phyloP scores from a whole-genome alignment of 1,140 invertebrate genomes.

The Pantala flavescens region DNA sequence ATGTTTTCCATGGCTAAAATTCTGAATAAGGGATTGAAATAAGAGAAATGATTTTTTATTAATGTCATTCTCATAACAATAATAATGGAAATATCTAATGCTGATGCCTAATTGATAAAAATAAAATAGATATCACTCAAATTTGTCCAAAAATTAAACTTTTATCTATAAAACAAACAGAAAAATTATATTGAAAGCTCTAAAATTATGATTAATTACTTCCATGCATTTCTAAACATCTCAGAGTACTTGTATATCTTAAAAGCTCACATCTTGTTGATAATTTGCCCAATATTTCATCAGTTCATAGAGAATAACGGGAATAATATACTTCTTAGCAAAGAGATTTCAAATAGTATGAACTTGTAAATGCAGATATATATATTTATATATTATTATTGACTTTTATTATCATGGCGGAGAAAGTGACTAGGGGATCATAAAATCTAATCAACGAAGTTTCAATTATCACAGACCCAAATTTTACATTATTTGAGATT shows the following conservation, averaged over 20 bases:
- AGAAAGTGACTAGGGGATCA: neutral
- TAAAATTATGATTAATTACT: neutral
- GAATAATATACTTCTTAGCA: slow-evolving; percentile 1
- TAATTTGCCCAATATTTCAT: too few relatives aligned
- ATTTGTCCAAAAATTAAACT: too few relatives aligned
- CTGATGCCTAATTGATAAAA: too few relatives aligned
- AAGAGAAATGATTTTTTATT: too few relatives aligned
- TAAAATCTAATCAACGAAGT: neutral
- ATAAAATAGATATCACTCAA: too few relatives aligned
- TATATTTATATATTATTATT: neutral
- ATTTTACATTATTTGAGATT: neutral
- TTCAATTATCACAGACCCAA: slow-evolving; percentile 9
- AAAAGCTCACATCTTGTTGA: too few relatives aligned
- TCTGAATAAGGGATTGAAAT: too few relatives aligned
- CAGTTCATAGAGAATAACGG: neutral
- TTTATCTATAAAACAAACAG: too few relatives aligned
- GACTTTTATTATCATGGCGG: neutral
- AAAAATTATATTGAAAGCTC: neutral
- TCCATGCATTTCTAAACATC: neutral
- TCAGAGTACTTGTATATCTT: neutral
- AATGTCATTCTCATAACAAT: too few relatives aligned
- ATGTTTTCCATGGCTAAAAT: too few relatives aligned
- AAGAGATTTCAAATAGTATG: slow-evolving; percentile 1
- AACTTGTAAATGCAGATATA: neutral
- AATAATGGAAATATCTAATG: too few relatives aligned